Percentiles rank a stretch among this genome's conserved stretches.
phyloP scores from a whole-genome alignment of 2,797 vertebrate genomes.

The Anomalospiza imberbis region DNA sequence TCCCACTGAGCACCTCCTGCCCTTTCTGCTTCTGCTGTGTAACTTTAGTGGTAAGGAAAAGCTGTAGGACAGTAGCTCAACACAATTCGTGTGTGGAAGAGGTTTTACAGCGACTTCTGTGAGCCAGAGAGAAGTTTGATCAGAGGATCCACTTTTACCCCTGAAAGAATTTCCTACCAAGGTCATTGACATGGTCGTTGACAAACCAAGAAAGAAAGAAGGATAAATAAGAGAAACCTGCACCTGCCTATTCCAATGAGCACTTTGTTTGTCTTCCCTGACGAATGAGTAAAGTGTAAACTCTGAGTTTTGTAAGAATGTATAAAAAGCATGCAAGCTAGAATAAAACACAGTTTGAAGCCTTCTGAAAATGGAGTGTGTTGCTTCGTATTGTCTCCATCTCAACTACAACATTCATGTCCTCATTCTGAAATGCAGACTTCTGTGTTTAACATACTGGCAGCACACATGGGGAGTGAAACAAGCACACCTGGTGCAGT shows the following conservation, averaged over 20 bases:
- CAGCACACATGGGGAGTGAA: background rate
- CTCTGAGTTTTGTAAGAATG: background rate
- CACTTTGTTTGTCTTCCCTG: background rate
- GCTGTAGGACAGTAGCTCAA: background rate
- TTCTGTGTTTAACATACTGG: background rate
- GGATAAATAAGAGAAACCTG: background rate
- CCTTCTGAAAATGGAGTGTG: background rate
- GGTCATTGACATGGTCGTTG: background rate
- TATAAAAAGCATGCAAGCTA: background rate
- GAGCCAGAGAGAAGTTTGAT: background rate
- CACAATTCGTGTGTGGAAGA: background rate
- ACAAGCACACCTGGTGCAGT: background rate
- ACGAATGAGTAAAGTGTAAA: background rate
- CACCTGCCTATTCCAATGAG: background rate
- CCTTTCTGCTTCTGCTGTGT: background rate
- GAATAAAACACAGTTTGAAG: background rate
- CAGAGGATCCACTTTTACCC: background rate
- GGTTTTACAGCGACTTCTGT: background rate
- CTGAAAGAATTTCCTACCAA: background rate
- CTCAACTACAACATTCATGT: background rate
- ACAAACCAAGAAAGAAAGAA: background rate
- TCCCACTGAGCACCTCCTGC: background rate
- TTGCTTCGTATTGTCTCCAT: background rate
- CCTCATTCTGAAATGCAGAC: background rate
- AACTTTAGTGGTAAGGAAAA: accelerated